Evolutionary conservation across 2,888 invertebrate genomes (phyloP), one percentile per base, ranked within the genome.

Genomic region (Eupelmus urozonus): DNA sequence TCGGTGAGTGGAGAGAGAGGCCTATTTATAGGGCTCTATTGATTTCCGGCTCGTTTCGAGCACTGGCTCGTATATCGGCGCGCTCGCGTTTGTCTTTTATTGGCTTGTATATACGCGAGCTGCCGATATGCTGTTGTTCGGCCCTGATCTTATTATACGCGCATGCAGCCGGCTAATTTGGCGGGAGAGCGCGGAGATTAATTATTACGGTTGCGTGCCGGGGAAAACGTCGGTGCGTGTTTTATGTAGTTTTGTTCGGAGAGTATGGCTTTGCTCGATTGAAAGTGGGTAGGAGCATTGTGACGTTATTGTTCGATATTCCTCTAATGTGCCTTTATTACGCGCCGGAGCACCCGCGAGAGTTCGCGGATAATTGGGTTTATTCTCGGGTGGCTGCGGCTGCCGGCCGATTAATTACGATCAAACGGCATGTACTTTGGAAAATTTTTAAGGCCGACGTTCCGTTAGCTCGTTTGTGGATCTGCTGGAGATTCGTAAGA

Each of bases 331-430:
- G 20, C 13, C 34, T 40, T 25, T 65, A 27, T 62, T 45, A 13
- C 62, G 62, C n/a, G n/a, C n/a, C n/a, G n/a, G n/a, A n/a, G 23
- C n/a, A 7, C 18, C n/a, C 20, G 1, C 0, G 9, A 40, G 60
- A 3, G 11, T 16, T 20, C 2, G 23, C 16, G n/a, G n/a, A n/a
- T n/a, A n/a, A n/a, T n/a, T n/a, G n/a, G n/a, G n/a, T n/a, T n/a
- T n/a, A n/a, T n/a, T n/a, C n/a, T n/a, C n/a, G n/a, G n/a, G 51
- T 29, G 51, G 23, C n/a, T n/a, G n/a, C n/a, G n/a, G n/a, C n/a
- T n/a, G n/a, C 16, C 16, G 9, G 45, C 13, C 2, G 25, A 53
- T 67, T 67, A 40, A 53, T 53, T 53, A 34, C 66, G 23, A 55
- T 53, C 51, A 1, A 27, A 49, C 27, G 49, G 45, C 49, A 11